Evolutionary conservation across 2,113 vertebrate species (phyloP).

Genomic region (Melanerpes formicivorus): DNA sequence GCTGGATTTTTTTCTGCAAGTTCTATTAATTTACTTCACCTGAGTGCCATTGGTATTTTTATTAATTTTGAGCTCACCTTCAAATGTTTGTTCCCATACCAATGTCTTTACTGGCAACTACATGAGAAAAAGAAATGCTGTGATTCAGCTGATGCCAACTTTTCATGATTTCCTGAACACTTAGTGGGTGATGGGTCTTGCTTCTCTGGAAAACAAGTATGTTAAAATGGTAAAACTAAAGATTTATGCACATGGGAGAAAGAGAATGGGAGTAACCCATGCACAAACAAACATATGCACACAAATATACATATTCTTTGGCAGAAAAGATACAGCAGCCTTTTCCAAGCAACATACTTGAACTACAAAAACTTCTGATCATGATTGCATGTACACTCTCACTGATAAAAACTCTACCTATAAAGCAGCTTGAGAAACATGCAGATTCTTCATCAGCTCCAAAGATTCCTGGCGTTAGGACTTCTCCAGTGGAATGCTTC

Average conservation of each 20-base stretch:
- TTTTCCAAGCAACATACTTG: neutral
- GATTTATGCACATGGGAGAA: neutral
- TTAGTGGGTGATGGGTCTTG: neutral
- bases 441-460: neutral
- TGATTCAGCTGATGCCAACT: neutral
- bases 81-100: constrained; percentile 13
- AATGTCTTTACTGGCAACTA: neutral
- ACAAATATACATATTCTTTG: neutral
- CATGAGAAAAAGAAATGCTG: neutral
- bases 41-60: neutral
- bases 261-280: neutral
- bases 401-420: neutral
- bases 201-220: neutral
- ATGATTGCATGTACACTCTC: neutral
- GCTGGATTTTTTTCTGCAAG: neutral
- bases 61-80: neutral
- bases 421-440: neutral
- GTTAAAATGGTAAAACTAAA: neutral
- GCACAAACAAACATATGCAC: neutral
- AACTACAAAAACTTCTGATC: neutral
- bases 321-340: neutral
- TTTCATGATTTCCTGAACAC: constrained; percentile 5
- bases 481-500: neutral
- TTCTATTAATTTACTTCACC: neutral
- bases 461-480: neutral